These are phyloP conservation scores for Dryomyza anilis DNA, from an alignment of 2,888 invertebrate species.

Conservation along the genomic window DNA sequence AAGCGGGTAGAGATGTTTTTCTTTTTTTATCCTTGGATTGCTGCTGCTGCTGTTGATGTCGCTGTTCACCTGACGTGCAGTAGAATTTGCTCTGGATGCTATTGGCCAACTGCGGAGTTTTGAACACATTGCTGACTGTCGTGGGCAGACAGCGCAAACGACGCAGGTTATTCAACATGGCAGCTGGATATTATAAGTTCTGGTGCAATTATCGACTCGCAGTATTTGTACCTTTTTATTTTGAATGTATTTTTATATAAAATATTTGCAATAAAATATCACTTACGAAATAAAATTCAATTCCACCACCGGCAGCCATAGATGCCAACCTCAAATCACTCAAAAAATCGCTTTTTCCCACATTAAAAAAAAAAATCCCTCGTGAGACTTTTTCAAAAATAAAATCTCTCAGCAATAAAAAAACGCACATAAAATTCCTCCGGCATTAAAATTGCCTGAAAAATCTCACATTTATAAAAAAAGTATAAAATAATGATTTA, in stretches of 20 bases:
- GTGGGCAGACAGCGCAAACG: background rate
- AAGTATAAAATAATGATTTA: too few species aligned
- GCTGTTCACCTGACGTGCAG: background rate
- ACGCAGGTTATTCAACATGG: slow-evolving; percentile 1
- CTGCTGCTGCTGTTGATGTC: background rate
- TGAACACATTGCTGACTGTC: background rate
- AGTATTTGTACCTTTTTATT: background rate
- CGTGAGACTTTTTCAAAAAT: too few species aligned
- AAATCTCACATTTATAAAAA: too few species aligned
- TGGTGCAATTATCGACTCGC: background rate
- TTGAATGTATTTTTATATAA: background rate
- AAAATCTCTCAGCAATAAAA: too few species aligned
- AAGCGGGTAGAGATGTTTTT: slow-evolving; percentile 41
- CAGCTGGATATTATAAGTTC: background rate
- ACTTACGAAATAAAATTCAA: background rate
- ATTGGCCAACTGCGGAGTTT: background rate
- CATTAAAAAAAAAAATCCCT: too few species aligned
- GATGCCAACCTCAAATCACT: too few species aligned
- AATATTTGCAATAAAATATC: background rate
- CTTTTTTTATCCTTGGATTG: slow-evolving; percentile 7
- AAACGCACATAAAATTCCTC: too few species aligned
- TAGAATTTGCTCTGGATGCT: background rate
- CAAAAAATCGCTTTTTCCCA: background rate
- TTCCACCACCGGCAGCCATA: background rate
- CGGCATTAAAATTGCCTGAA: too few species aligned